Evolutionary conservation across 2,113 vertebrate genomes (phyloP).

Genomic region (Sisor rabdophorus): DNA sequence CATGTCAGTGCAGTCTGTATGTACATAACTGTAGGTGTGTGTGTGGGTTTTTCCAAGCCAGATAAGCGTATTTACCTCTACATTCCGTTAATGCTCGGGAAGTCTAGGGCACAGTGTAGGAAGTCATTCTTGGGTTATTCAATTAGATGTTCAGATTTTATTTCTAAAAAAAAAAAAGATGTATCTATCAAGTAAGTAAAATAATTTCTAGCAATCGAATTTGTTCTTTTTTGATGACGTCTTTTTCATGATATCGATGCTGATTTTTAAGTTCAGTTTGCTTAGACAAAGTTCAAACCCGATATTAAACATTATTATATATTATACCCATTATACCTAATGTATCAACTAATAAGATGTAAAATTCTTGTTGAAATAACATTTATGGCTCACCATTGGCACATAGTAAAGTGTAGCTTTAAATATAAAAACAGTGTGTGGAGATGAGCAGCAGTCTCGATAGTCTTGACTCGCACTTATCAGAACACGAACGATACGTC

Average conservation of each 20-base stretch:
- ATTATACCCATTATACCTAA: conserved; percentile 36
- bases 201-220: no score
- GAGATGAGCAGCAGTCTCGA: conserved; percentile 9
- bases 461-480: conserved; percentile 25
- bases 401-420: conserved; percentile 25
- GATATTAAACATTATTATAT: no score
- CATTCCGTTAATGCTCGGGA: not conserved
- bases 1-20: conserved; percentile 2
- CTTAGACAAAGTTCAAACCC: not conserved
- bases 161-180: not conserved
- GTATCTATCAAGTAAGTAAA: no score
- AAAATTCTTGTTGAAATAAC: conserved; percentile 46
- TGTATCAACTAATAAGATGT: conserved; percentile 47
- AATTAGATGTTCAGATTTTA: not conserved
- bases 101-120: not conserved
- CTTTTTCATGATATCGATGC: no score
- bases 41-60: not conserved
- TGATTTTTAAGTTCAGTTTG: not conserved
- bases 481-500: conserved; percentile 17
- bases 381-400: conserved; percentile 39
- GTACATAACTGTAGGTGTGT: conserved; percentile 3
- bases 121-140: not conserved
- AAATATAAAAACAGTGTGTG: conserved; percentile 36
- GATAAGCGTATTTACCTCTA: not conserved
- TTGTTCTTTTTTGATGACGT: no score